Base-by-base conservation (phyloP, 1,140 invertebrate genomes). In the Neoseiulus cucumeris region DNA sequence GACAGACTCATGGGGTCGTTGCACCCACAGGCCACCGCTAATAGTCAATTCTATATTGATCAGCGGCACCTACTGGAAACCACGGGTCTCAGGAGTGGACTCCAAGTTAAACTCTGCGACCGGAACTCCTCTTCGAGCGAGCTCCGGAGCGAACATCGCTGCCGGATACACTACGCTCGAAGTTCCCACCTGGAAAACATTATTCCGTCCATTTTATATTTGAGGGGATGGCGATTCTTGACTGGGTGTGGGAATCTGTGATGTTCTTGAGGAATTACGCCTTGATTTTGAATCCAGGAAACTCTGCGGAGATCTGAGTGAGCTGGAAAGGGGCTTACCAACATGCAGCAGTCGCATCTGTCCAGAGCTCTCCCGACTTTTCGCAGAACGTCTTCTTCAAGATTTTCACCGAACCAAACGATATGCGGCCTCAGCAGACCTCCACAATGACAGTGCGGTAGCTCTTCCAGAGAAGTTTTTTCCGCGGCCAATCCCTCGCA, bases 61-160 rank as follows among this genome's bases (percentile, higher is more conserved):
- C 33, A 39, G 7, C 14, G 28, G 42, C 68, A 70, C 75, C 79
- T 79, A 87, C 80, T 82, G 80, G 73, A 88, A 86, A 64, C 80
- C 73, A 25, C 78, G 71, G 6, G 86, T 87, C 20, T 81, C 83
- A 28, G 84, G 81, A 30, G 88, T 89, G 7, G 79, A 72, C 77
- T 91, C 87, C 67, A 91, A 76, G 72, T 93, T 93, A 72, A 93
- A 92, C 77, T 93, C 89, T 1, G 87, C 89, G 7, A 92, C 88
- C 28, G 86, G 82, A 22, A 88, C 80, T 7, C 86, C 86, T 68
- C 87, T 77, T 18, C 77, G 75, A 20, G 87, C 86, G 0, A 88
- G 84, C 51, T 80, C 75, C 0, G 87, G 87, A 5, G 87, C 89
- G 80, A 89, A 91, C 83, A 87, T 86, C n/a, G 88, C 87, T 71